phyloP scores from a whole-genome alignment of 1,140 invertebrate species.

The Venturia canescens region DNA sequence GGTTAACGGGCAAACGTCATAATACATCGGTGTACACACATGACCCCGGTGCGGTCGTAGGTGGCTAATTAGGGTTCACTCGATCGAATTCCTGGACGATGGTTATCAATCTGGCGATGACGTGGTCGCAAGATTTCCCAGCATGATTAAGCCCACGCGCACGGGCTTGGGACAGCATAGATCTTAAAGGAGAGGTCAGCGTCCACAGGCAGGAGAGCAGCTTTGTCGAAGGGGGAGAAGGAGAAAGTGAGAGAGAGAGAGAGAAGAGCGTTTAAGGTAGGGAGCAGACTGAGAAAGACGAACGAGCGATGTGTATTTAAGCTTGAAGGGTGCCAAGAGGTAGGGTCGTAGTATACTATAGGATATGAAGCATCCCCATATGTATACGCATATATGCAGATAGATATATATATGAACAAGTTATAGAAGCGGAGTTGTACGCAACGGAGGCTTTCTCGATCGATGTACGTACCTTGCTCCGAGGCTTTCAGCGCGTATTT shows the following conservation, averaged over 20 bases:
- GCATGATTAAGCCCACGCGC: not conserved
- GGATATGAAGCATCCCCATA: constrained; percentile 7
- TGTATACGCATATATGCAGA: not conserved
- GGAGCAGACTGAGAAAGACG: not conserved
- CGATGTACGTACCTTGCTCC: constrained; percentile 28
- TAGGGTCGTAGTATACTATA: constrained; percentile 25
- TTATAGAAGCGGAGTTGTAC: constrained; percentile 3
- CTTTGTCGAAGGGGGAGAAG: not conserved
- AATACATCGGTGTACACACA: constrained; percentile 30
- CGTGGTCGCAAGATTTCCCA: constrained; percentile 35
- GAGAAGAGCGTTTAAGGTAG: too few species aligned
- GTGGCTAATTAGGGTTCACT: constrained; percentile 49
- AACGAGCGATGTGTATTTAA: constrained; percentile 22
- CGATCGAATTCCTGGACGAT: constrained; percentile 46
- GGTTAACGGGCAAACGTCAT: constrained; percentile 38
- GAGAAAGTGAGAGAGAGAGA: constrained; percentile 9
- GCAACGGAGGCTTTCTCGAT: constrained; percentile 39
- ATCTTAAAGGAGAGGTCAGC: constrained; percentile 12
- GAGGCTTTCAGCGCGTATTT: constrained; percentile 38
- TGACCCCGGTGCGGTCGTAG: not conserved
- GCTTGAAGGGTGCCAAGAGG: constrained; percentile 10
- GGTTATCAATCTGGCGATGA: constrained; percentile 45
- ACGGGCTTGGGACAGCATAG: not conserved
- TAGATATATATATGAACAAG: constrained; percentile 4
- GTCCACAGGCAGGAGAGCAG: not conserved